phyloP scores from a whole-genome alignment of 2,113 vertebrate species.

The Zeus faber region DNA sequence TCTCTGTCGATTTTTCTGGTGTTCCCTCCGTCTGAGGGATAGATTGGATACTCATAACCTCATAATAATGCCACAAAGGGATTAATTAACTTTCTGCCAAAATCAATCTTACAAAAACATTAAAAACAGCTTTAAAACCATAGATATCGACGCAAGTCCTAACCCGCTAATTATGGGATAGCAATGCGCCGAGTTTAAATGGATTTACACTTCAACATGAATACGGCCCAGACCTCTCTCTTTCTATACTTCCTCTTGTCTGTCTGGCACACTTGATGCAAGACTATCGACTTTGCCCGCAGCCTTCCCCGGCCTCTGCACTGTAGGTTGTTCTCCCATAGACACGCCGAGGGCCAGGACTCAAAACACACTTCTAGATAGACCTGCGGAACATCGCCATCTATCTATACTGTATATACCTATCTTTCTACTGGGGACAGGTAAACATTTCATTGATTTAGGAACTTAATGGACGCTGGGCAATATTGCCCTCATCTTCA shows the following conservation, averaged over 20 bases:
- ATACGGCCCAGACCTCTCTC: constrained; percentile 38
- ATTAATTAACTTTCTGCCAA: background rate
- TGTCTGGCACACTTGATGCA: constrained; percentile 60
- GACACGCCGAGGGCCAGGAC: constrained; percentile 18
- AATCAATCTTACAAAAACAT: background rate
- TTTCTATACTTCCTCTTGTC: constrained; percentile 55
- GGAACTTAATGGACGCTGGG: constrained; percentile 9
- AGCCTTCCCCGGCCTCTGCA: constrained; percentile 28
- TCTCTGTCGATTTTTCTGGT: no score
- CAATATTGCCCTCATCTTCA: constrained; percentile 26
- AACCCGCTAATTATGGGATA: no score
- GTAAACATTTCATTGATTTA: no score
- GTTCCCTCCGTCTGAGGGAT: no score
- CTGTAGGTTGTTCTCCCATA: constrained; percentile 17
- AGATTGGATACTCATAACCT: no score
- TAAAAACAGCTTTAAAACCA: background rate
- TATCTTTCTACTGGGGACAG: no score
- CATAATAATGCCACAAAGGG: no score
- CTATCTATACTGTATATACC: no score
- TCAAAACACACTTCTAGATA: constrained; percentile 29
- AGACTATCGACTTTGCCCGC: constrained; percentile 52
- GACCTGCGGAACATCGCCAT: constrained; percentile 25
- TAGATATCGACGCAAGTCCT: no score
- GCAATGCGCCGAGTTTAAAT: constrained; percentile 12
- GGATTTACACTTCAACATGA: constrained; percentile 43